Conservation (phyloP, 2,888 invertebrate species). For the Alloscopus bannaensis region DNA sequence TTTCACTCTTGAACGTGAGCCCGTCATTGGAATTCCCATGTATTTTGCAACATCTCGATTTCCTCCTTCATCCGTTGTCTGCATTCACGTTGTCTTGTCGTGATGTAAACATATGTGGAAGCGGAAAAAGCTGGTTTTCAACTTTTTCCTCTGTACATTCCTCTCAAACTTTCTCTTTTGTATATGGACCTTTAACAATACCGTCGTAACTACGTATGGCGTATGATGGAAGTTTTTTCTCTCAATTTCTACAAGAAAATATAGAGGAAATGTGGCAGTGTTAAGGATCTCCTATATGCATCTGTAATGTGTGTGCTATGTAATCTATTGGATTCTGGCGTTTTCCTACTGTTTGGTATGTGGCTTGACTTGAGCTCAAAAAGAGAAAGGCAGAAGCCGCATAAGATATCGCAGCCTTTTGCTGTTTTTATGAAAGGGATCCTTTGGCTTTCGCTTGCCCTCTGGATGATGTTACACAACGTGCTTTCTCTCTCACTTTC, state of each 20-base stretch:
- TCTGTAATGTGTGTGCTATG: not conserved
- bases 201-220: no score
- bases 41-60: slow-evolving; percentile 24
- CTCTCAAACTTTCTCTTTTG: no score
- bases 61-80: not conserved
- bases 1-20: slow-evolving; percentile 4
- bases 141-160: not conserved
- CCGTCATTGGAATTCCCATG: slow-evolving; percentile 16
- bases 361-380: not conserved
- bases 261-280: not conserved
- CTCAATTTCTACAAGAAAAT: not conserved
- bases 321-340: not conserved
- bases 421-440: slow-evolving; percentile 2
- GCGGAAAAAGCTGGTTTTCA: not conserved
- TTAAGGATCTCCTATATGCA: not conserved
- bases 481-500: not conserved
- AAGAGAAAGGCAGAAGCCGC: slow-evolving; percentile 5
- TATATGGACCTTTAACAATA: no score
- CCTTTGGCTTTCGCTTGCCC: not conserved
- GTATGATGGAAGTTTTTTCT: not conserved
- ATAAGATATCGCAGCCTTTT: not conserved
- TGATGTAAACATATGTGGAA: not conserved
- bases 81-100: not conserved
- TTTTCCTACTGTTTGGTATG: slow-evolving; percentile 1
- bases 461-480: not conserved